These are phyloP conservation scores for Microplitis manilae DNA, from an alignment of 2,888 invertebrate genomes.

Conservation along the genomic window DNA sequence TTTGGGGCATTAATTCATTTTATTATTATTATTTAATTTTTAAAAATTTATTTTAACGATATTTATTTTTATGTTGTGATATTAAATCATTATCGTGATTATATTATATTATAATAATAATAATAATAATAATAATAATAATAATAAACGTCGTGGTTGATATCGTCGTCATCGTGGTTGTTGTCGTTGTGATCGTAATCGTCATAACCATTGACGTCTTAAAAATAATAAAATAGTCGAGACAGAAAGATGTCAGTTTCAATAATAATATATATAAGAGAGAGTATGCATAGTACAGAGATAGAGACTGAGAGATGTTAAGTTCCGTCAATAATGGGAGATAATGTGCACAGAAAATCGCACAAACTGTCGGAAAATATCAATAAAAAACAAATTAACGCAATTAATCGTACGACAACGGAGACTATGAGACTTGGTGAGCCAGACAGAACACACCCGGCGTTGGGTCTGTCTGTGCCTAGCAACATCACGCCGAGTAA, in stretches of 20 bases:
- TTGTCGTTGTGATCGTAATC: conserved; percentile 11
- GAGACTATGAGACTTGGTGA: conserved; percentile 68
- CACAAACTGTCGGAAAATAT: conserved; percentile 60
- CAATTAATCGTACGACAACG: conserved; percentile 68
- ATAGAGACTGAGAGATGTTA: conserved; percentile 47
- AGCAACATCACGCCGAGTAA: conserved; percentile 67
- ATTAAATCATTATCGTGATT: background rate
- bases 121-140: conserved; percentile 9
- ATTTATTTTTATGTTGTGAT: background rate
- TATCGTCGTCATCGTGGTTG: conserved; percentile 1
- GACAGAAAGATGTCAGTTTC: conserved; percentile 57
- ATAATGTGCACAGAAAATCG: conserved; percentile 67
- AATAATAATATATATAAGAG: conserved; percentile 52
- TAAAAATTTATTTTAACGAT: background rate
- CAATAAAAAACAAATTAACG: conserved; percentile 62
- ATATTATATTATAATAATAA: background rate
- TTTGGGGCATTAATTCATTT: background rate
- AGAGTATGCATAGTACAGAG: conserved; percentile 48
- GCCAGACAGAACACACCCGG: conserved; percentile 45
- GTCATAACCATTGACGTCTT: conserved; percentile 4
- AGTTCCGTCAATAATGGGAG: conserved; percentile 64
- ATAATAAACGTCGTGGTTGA: background rate
- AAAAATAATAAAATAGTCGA: conserved; percentile 15
- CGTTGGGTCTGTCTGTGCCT: conserved; percentile 46
- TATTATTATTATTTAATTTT: background rate